These are phyloP conservation scores for Drosophila pectinifera DNA, from an alignment of 1,140 invertebrate species.

Conservation along the genomic window DNA sequence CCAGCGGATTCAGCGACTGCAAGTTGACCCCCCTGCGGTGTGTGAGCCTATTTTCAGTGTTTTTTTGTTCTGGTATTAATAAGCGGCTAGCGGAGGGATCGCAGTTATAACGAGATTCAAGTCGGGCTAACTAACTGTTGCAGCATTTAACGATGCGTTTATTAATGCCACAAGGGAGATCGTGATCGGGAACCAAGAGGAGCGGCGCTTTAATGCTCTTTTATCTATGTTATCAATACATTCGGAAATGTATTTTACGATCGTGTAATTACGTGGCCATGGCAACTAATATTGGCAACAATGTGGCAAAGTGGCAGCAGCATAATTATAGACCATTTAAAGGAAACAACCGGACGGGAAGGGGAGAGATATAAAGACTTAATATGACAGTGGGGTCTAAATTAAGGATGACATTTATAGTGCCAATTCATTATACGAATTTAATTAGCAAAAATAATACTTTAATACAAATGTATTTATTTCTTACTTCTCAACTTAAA, in stretches of 20 bases:
- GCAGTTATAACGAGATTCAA: constrained; percentile 66
- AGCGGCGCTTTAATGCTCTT: constrained; percentile 53
- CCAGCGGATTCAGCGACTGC: constrained; percentile 15
- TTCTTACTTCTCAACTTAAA: too few species aligned
- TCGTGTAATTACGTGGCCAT: constrained; percentile 66
- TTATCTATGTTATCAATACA: constrained; percentile 78
- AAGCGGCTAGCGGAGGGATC: constrained; percentile 43
- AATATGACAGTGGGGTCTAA: neutral
- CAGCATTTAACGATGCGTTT: constrained; percentile 74
- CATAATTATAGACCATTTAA: constrained; percentile 8
- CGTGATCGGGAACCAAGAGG: constrained; percentile 26
- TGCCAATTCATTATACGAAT: too few species aligned
- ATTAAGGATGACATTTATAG: too few species aligned
- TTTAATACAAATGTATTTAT: too few species aligned
- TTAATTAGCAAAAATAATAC: too few species aligned
- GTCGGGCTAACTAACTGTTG: constrained; percentile 23
- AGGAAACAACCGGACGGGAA: constrained; percentile 3
- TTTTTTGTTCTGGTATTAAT: constrained; percentile 48
- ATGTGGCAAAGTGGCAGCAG: constrained; percentile 36
- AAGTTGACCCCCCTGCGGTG: constrained; percentile 62
- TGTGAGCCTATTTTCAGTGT: constrained; percentile 34
- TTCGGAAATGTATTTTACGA: constrained; percentile 73
- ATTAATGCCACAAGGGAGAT: constrained; percentile 62
- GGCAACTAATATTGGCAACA: constrained; percentile 75
- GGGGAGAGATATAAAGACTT: neutral